Conservation (phyloP, 2,888 invertebrate genomes). For the Plebejus anna region DNA sequence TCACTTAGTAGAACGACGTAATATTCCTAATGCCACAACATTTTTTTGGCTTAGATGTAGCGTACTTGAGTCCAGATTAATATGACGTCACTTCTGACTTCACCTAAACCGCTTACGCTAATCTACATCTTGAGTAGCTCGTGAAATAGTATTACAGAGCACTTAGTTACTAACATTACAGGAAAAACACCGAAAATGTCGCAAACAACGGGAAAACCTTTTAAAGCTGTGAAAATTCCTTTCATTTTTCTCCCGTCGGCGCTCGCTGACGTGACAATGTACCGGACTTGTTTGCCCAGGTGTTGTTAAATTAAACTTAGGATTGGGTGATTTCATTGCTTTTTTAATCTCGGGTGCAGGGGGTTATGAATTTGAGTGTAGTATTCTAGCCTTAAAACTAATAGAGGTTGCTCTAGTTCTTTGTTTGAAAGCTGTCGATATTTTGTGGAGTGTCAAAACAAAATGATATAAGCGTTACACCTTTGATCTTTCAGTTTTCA, state of each 20-base stretch:
- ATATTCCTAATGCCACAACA: too few species aligned
- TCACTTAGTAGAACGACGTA: too few species aligned
- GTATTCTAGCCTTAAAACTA: too few species aligned
- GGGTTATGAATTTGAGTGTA: not conserved
- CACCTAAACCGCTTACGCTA: not conserved
- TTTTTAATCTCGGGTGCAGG: not conserved
- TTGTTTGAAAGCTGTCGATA: too few species aligned
- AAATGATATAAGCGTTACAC: too few species aligned
- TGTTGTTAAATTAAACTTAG: conserved; percentile 5
- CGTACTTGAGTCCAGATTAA: too few species aligned
- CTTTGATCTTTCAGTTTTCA: too few species aligned
- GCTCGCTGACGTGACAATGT: not conserved
- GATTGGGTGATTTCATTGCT: not conserved
- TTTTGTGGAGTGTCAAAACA: too few species aligned
- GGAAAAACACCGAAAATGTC: conserved; percentile 15
- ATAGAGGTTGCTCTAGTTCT: too few species aligned
- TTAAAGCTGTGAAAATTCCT: conserved; percentile 16
- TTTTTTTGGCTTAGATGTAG: too few species aligned
- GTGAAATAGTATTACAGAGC: conserved; percentile 2
- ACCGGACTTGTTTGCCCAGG: conserved; percentile 1
- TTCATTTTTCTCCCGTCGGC: conserved; percentile 13
- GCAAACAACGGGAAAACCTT: conserved; percentile 6
- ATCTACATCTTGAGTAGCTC: not conserved
- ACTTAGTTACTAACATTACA: conserved; percentile 7
- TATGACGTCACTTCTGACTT: not conserved